Conservation (phyloP, 2,113 vertebrate species). For the Gadus macrocephalus region DNA sequence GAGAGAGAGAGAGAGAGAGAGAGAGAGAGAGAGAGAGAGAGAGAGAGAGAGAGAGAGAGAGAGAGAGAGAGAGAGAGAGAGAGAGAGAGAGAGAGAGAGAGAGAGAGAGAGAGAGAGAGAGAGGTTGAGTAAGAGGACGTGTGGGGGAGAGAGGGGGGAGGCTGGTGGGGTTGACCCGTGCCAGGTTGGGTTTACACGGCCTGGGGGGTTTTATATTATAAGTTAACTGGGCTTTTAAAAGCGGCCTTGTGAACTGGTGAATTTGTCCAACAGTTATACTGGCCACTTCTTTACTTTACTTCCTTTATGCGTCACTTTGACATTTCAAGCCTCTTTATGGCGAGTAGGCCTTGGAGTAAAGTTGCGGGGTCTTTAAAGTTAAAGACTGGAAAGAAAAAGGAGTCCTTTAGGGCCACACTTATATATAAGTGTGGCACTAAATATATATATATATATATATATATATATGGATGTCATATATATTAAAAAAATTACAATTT, state of each 20-base stretch:
- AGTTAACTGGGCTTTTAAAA: too few species aligned
- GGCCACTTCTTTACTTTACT: too few species aligned
- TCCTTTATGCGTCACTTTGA: too few species aligned
- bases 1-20: too few species aligned
- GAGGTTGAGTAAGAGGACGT: neutral
- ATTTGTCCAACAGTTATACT: too few species aligned
- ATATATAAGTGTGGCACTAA: neutral
- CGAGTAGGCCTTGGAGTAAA: neutral
- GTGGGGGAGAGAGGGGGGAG: too few species aligned
- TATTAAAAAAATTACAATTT: neutral
- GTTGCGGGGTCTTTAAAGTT: neutral
- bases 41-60: conserved; percentile 3
- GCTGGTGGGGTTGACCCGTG: too few species aligned
- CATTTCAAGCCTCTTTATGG: too few species aligned
- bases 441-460: neutral
- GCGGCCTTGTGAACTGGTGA: too few species aligned
- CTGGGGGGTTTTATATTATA: too few species aligned
- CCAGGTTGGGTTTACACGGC: too few species aligned
- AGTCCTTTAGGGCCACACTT: neutral
- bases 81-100: conserved; percentile 36
- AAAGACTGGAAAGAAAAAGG: neutral
- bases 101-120: conserved; percentile 23
- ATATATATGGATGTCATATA: neutral
- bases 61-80: conserved; percentile 36
- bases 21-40: conserved; percentile 31